Percentiles rank a stretch among this genome's conserved stretches.
These are phyloP conservation scores for Glaucidium brasilianum DNA, from an alignment of 2,113 vertebrate genomes.

Conservation along the genomic window DNA sequence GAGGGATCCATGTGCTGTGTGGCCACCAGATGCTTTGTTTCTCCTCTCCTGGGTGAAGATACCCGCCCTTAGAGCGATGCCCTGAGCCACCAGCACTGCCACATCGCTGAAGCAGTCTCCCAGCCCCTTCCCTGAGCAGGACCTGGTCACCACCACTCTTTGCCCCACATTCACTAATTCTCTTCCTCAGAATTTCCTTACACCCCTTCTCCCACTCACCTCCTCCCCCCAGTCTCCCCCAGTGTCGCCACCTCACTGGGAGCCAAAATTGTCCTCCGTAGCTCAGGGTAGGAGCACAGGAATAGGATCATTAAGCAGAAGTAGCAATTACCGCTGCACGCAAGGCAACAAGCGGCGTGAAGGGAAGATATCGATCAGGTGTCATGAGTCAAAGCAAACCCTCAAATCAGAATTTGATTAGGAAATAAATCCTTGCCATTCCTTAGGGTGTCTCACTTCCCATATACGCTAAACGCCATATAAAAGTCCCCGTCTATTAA, in stretches of 20 bases:
- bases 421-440: constrained; percentile 61
- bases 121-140: not conserved
- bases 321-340: not conserved
- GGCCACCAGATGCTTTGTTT: not conserved
- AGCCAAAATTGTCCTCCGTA: accelerated
- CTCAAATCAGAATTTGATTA: not conserved
- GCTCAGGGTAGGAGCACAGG: not conserved
- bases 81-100: accelerated
- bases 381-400: constrained; percentile 18
- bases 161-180: not conserved
- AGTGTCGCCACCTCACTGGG: not conserved
- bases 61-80: accelerated
- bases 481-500: not conserved
- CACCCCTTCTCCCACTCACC: not conserved
- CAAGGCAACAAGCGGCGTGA: not conserved
- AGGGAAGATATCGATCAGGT: not conserved
- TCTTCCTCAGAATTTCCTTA: not conserved
- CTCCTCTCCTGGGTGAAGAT: no score
- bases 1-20: accelerated
- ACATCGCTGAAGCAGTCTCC: accelerated
- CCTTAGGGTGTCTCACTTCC: constrained; percentile 57
- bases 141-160: not conserved
- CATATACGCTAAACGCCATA: not conserved
- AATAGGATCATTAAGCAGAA: constrained; percentile 24
- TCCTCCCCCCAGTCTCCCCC: not conserved